These are phyloP conservation scores for Netelia melanura DNA, from an alignment of 2,888 invertebrate genomes.

Conservation along the genomic window DNA sequence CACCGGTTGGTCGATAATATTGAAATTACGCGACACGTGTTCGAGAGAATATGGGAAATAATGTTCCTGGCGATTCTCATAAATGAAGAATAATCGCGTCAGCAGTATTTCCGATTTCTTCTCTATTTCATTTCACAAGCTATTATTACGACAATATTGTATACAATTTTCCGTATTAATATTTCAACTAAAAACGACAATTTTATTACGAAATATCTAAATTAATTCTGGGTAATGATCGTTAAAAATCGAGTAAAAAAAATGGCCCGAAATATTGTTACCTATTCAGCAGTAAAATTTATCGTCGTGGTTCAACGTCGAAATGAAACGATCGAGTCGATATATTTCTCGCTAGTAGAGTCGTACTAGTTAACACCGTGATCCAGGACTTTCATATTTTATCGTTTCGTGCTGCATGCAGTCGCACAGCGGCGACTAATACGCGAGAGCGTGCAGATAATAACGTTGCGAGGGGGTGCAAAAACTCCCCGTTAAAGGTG, in stretches of 20 bases:
- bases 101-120: too few relatives aligned
- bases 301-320: too few relatives aligned
- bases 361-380: background rate
- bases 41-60: conserved; percentile 1
- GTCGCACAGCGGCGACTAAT: background rate
- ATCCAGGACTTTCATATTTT: conserved; percentile 42
- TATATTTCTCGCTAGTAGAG: conserved; percentile 18
- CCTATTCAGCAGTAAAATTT: too few relatives aligned
- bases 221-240: too few relatives aligned
- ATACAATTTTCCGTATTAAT: too few relatives aligned
- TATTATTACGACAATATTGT: too few relatives aligned
- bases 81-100: conserved; percentile 1
- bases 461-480: conserved; percentile 14
- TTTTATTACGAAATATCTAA: too few relatives aligned
- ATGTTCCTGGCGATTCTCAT: background rate
- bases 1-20: conserved; percentile 15
- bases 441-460: conserved; percentile 5
- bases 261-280: too few relatives aligned
- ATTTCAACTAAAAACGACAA: too few relatives aligned
- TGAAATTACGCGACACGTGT: conserved; percentile 4
- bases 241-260: too few relatives aligned
- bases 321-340: conserved; percentile 8
- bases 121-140: too few relatives aligned
- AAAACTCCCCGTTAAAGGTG: conserved; percentile 31
- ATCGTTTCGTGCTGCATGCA: conserved; percentile 9